Percentiles rank a stretch among this genome's conserved stretches.
These are phyloP conservation scores for Trogon melanurus DNA, from an alignment of 2,113 vertebrate species.

Conservation along the genomic window DNA sequence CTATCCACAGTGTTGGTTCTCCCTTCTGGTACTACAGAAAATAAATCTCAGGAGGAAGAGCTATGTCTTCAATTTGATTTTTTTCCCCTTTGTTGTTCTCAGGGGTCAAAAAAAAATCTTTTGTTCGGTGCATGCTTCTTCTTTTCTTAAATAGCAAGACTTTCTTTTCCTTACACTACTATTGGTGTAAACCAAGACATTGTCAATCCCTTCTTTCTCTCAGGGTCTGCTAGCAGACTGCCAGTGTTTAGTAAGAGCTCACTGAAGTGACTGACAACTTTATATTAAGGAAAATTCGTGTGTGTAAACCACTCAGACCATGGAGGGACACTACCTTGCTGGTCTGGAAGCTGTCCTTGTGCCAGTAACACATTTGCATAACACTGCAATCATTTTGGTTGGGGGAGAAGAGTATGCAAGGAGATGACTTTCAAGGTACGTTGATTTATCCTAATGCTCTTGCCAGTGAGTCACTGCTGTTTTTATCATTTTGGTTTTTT, in stretches of 20 bases:
- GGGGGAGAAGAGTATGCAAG: not conserved
- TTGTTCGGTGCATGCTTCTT: not conserved
- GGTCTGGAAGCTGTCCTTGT: not conserved
- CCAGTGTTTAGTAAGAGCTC: not conserved
- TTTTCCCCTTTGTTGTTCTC: not conserved
- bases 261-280: not conserved
- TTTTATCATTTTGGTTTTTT: slow-evolving; percentile 33
- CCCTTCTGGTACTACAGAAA: not conserved
- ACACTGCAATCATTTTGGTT: not conserved
- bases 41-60: not conserved
- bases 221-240: not conserved
- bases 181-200: not conserved
- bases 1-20: fast-evolving
- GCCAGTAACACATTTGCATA: not conserved
- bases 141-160: not conserved
- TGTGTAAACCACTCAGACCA: not conserved
- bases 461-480: slow-evolving; percentile 41
- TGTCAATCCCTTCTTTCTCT: not conserved
- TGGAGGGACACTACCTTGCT: not conserved
- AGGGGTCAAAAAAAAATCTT: not conserved
- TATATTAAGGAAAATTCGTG: not conserved
- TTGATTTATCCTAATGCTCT: slow-evolving; percentile 20
- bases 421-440: not conserved
- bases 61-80: not conserved
- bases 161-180: not conserved